Percentiles rank a stretch among this genome's conserved stretches.
These are phyloP conservation scores for Fragum fragum DNA, from an alignment of 2,888 invertebrate species.

Conservation along the genomic window DNA sequence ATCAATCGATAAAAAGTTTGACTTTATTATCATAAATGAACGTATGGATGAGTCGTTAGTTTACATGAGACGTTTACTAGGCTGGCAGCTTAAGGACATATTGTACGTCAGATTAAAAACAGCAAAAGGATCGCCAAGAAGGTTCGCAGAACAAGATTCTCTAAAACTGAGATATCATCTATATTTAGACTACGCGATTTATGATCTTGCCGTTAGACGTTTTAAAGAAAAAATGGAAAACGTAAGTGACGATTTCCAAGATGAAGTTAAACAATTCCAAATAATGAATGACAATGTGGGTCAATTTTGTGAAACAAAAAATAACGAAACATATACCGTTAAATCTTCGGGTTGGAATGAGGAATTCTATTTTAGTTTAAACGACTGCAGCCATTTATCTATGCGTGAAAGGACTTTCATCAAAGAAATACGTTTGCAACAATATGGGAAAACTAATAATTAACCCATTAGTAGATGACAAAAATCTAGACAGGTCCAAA, in stretches of 20 bases:
- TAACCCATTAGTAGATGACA: not conserved
- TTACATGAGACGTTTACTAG: constrained; percentile 65
- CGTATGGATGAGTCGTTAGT: constrained; percentile 76
- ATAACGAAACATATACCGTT: constrained; percentile 30
- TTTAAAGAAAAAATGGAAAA: constrained; percentile 27
- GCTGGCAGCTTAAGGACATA: constrained; percentile 71
- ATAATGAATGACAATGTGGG: constrained; percentile 9
- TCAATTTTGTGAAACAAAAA: constrained; percentile 34
- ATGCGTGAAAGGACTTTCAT: constrained; percentile 55
- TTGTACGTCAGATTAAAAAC: constrained; percentile 56
- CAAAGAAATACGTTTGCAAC: constrained; percentile 39
- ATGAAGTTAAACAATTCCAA: constrained; percentile 47
- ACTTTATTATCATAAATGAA: no score
- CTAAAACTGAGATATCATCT: constrained; percentile 31
- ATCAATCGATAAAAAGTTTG: constrained; percentile 65
- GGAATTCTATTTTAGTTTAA: constrained; percentile 36
- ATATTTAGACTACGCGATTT: constrained; percentile 52
- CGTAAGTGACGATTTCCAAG: constrained; percentile 36
- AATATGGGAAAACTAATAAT: not conserved
- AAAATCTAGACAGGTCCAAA: not conserved
- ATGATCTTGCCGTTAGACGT: constrained; percentile 31
- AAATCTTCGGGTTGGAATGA: constrained; percentile 56
- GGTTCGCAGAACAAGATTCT: constrained; percentile 28
- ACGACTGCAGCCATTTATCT: constrained; percentile 57
- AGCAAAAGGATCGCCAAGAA: constrained; percentile 17